Evolutionary conservation across 2,797 vertebrate species (phyloP).

Genomic region (Clarias pachynema): DNA sequence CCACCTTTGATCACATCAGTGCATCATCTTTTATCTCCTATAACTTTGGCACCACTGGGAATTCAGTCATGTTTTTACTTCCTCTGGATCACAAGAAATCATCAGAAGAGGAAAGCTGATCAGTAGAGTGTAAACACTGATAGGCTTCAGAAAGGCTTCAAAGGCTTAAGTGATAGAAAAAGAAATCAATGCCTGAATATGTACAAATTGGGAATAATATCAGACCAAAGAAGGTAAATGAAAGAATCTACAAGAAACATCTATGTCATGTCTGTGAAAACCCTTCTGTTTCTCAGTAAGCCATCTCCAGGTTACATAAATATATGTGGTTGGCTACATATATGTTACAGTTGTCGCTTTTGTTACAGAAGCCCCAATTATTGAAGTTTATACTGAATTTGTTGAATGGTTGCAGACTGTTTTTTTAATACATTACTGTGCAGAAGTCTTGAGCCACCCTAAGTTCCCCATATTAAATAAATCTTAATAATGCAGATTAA

Average conservation of each 20-base stretch:
- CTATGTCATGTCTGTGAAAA: constrained; percentile 1
- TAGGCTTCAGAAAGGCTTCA: neutral
- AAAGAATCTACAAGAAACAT: neutral
- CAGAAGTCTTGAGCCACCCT: too few species aligned
- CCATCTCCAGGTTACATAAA: neutral
- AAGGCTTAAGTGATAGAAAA: neutral
- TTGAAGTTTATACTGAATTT: neutral
- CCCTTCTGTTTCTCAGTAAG: neutral
- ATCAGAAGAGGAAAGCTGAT: neutral
- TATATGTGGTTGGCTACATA: too few species aligned
- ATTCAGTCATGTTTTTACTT: constrained; percentile 4
- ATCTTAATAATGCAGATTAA: too few species aligned
- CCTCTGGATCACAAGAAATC: neutral
- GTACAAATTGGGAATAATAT: neutral
- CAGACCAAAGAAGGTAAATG: neutral
- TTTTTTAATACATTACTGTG: neutral
- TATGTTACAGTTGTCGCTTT: too few species aligned
- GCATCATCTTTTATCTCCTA: neutral
- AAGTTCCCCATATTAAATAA: too few species aligned
- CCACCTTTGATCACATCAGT: constrained; percentile 12
- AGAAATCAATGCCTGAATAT: neutral
- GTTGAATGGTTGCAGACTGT: neutral
- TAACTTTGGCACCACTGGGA: neutral
- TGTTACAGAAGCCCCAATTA: neutral
- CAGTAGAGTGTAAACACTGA: neutral